Evolutionary conservation across 2,113 vertebrate species (phyloP).

Genomic region (Nicator chloris): DNA sequence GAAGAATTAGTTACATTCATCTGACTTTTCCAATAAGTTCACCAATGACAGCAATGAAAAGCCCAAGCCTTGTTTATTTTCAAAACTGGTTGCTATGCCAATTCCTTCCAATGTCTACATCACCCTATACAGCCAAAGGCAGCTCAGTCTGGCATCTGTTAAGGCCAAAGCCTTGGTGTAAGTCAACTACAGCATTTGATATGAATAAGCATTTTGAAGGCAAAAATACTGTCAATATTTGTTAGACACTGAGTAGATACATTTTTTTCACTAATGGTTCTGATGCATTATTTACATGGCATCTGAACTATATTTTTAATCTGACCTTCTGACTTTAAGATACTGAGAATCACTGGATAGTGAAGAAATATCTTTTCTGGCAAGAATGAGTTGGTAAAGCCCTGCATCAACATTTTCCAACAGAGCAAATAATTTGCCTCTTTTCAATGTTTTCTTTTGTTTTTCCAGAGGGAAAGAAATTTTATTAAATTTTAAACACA

Average conservation of each 20-base stretch:
- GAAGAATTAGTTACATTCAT: background rate
- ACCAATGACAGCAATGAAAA: background rate
- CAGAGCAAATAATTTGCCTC: background rate
- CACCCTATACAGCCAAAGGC: background rate
- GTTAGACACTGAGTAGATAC: background rate
- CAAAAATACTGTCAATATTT: background rate
- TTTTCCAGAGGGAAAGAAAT: background rate
- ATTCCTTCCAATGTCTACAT: background rate
- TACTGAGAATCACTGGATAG: background rate
- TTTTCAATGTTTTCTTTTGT: background rate
- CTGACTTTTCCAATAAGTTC: background rate
- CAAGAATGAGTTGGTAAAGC: background rate
- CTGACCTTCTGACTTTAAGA: background rate
- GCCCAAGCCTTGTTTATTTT: background rate
- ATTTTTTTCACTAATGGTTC: background rate
- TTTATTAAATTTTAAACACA: background rate
- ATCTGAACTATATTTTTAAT: background rate
- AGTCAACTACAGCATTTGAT: background rate
- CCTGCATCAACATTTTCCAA: background rate
- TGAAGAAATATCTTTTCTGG: background rate
- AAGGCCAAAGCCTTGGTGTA: background rate
- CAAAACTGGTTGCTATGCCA: background rate
- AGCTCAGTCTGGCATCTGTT: background rate
- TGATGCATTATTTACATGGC: background rate
- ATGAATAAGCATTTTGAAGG: background rate